These are phyloP conservation scores for Chaetops frenatus DNA, from an alignment of 2,113 vertebrate genomes.

Conservation along the genomic window DNA sequence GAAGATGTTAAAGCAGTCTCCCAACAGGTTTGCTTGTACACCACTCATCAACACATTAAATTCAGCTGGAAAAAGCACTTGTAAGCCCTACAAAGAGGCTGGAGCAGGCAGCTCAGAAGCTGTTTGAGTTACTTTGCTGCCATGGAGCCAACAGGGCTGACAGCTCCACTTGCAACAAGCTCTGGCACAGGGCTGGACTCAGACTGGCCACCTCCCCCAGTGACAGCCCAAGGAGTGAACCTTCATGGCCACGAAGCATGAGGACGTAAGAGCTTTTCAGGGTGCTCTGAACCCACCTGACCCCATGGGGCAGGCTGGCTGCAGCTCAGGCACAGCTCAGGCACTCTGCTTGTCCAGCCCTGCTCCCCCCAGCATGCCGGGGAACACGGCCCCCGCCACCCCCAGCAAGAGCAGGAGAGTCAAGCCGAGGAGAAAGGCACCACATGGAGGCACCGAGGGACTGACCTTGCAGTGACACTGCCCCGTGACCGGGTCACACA, in stretches of 20 bases:
- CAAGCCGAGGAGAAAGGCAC: neutral
- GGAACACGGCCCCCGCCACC: neutral
- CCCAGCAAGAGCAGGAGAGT: neutral
- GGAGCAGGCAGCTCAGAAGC: neutral
- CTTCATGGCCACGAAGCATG: neutral
- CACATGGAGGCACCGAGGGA: rapidly evolving
- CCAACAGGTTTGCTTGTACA: neutral
- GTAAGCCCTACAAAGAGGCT: neutral
- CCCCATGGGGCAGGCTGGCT: rapidly evolving
- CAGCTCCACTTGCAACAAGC: neutral
- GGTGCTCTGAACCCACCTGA: neutral
- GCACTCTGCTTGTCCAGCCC: neutral
- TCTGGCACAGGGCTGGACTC: neutral
- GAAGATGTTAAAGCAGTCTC: neutral
- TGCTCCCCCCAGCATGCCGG: rapidly evolving
- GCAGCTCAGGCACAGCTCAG: neutral
- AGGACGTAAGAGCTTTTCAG: neutral
- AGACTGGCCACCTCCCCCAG: neutral
- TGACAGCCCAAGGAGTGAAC: neutral
- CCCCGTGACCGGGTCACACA: slow-evolving; percentile 83
- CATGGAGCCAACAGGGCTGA: neutral
- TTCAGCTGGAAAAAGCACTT: neutral
- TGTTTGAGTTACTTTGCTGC: neutral
- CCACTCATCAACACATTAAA: neutral
- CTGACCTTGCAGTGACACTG: slow-evolving; percentile 92